Base-by-base conservation (phyloP, 1,140 invertebrate species). In the Notospermus geniculatus region DNA sequence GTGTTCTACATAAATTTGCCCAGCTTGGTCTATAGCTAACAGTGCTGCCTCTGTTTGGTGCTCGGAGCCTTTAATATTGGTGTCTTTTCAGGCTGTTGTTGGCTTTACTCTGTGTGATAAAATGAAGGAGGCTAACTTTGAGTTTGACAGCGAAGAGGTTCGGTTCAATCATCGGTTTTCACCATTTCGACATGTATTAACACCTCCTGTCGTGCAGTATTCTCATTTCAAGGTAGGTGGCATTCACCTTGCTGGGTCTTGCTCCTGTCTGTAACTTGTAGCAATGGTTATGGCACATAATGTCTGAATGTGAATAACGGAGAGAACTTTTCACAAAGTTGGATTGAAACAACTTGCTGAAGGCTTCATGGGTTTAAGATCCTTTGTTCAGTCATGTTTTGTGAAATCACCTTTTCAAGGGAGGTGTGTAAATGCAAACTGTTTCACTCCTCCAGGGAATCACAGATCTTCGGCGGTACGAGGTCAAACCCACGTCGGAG, bases 161-260 rank as follows among this genome's bases (percentile, higher is more conserved):
- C 87, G 95, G 39, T 98, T 96, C 79, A 92, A 95, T 73, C 93
- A 97, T 65, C 87, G 95, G 60, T 93, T 98, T 84, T 86, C 89
- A 13, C 91, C 95, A 5, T 93, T 98, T 75, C 87, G 88, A 23
- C 86, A 88, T 28, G 85, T 97, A 1, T 83, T 90, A n/a, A 91
- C 91, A 0, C 95, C 95, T 19, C 92, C 93, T 0, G 90, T 91
- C 11, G 91, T 96, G 27, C 89, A 90, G 68, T 95, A 95, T 79
- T 83, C 85, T 53, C 91, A 95, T 82, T 94, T 92, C 64, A 80
- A 78, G 73, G 79, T 79, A 59, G 54, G 62, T 45, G n/a, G n/a
- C n/a, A n/a, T n/a, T n/a, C n/a, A n/a, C n/a, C n/a, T n/a, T n/a
- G n/a, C n/a, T n/a, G n/a, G n/a, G n/a, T n/a, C n/a, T n/a, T n/a